Conservation (phyloP, 1,140 invertebrate species). For the Trichoplusia ni region DNA sequence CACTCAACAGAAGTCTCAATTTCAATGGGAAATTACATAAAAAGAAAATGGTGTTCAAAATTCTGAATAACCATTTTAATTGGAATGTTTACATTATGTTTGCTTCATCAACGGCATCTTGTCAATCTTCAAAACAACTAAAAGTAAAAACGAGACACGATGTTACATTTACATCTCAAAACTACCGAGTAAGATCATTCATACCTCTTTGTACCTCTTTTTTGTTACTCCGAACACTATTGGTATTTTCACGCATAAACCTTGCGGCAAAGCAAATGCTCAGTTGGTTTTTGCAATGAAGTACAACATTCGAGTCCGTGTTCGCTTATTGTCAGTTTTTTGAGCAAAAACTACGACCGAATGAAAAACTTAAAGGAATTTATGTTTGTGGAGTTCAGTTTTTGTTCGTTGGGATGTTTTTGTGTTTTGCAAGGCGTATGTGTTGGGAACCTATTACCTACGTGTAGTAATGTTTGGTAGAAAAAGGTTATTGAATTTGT, state of each 20-base stretch:
- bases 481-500: no score
- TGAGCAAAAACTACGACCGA: slow-evolving; percentile 27
- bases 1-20: no score
- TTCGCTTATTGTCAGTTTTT: slow-evolving; percentile 29
- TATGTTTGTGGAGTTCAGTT: slow-evolving; percentile 20
- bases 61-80: no score
- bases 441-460: background rate
- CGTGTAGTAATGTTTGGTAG: background rate
- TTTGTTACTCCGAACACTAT: slow-evolving; percentile 7
- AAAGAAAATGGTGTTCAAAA: no score
- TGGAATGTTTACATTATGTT: no score
- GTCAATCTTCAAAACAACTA: no score
- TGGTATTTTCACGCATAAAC: background rate
- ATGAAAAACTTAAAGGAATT: slow-evolving; percentile 16
- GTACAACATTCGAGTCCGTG: slow-evolving; percentile 22
- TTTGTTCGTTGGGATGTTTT: background rate
- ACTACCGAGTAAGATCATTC: background rate
- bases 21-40: no score
- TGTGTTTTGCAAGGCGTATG: background rate
- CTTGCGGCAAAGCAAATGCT: slow-evolving; percentile 10
- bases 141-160: no score
- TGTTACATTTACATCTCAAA: background rate
- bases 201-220: background rate
- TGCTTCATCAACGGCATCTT: no score
- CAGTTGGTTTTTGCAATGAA: slow-evolving; percentile 26